Percentiles rank a stretch among this genome's conserved stretches.
Conservation (phyloP, 2,797 vertebrate species). For the Enoplosus armatus region DNA sequence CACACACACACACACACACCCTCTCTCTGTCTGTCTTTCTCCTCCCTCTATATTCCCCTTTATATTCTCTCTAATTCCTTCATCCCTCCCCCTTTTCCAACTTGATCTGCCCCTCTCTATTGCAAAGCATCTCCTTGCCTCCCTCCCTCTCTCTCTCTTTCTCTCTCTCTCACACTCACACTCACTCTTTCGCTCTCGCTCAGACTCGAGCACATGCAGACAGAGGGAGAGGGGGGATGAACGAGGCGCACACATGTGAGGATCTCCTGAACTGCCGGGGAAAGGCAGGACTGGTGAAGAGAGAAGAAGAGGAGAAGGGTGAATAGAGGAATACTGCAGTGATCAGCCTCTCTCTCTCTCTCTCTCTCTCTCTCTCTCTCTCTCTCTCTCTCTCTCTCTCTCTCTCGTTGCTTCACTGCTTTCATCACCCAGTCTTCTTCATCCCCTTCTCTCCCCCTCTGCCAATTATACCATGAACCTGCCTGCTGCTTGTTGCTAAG, state of each 20-base stretch:
- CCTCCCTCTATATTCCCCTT: slow-evolving; percentile 67
- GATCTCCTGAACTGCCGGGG: slow-evolving; percentile 77
- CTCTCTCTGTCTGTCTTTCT: slow-evolving; percentile 46
- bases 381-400: slow-evolving; percentile 27
- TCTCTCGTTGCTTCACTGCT: slow-evolving; percentile 62
- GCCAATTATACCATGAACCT: slow-evolving; percentile 84
- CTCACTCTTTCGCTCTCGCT: slow-evolving; percentile 59
- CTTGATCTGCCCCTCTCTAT: slow-evolving; percentile 70
- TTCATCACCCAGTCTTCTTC: slow-evolving; percentile 61
- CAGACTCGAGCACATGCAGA: slow-evolving; percentile 69
- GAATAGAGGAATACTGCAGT: slow-evolving; percentile 77
- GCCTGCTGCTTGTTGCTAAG: slow-evolving; percentile 86
- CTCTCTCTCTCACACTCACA: slow-evolving; percentile 34
- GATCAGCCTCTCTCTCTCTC: slow-evolving; percentile 58
- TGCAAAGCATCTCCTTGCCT: slow-evolving; percentile 64
- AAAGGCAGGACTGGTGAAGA: slow-evolving; percentile 73
- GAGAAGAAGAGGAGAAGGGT: slow-evolving; percentile 60
- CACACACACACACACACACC: slow-evolving; percentile 20
- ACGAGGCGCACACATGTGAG: slow-evolving; percentile 78
- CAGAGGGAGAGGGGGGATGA: slow-evolving; percentile 73
- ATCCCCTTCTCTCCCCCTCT: slow-evolving; percentile 64
- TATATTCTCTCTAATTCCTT: slow-evolving; percentile 80
- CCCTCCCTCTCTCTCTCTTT: slow-evolving; percentile 21
- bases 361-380: slow-evolving; percentile 44
- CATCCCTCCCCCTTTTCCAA: slow-evolving; percentile 76